Base-by-base conservation (phyloP, 2,113 vertebrate species). In the Paralichthys olivaceus region DNA sequence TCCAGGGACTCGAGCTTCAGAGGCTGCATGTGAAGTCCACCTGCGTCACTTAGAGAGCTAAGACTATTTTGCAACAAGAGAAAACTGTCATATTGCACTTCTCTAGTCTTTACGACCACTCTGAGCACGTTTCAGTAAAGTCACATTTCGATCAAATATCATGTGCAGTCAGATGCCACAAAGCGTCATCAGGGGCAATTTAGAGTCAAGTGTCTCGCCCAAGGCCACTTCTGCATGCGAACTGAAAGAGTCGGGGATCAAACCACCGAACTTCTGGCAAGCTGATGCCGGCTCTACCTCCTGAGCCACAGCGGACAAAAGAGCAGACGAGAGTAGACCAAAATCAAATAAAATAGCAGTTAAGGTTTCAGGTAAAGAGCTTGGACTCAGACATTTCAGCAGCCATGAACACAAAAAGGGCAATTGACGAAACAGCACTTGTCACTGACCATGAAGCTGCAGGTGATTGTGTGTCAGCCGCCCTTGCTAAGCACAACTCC, bases 401-500 rank as follows among this genome's bases (percentile, higher is more conserved):
- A 8, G 11, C 20, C 11, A 65, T 20, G 7, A 59, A 43, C 5
- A 6, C 22, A 25, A 25, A 26, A 47, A 34, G 9, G 8, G 32
- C 14, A 15, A 25, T 49, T 19, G 20, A 19, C 20, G 19, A 20
- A 49, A 19, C 19, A 49, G 5, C 47, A 13, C 51, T 0, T 0
- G 17, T 37, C 34, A 49, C 58, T 14, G 45, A 12, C 11, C 37
- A 29, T 22, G 8, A 43, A 75, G 43, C 23, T 79, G 68, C 75
- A 82, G 67, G 67, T 51, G 72, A 69, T 72, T 32, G 40, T 23
- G 11, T 72, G 37, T 17, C 9, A 13, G 37, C 22, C 45, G 56
- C 53, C 66, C 70, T 84, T 57, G 75, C 23, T 58, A 64, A 79
- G 74, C 34, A 47, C 1, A 1, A 34, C 47, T 14, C 56, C 12